Evolutionary conservation across 2,888 invertebrate genomes (phyloP).

Genomic region (Adelognathus sp.): DNA sequence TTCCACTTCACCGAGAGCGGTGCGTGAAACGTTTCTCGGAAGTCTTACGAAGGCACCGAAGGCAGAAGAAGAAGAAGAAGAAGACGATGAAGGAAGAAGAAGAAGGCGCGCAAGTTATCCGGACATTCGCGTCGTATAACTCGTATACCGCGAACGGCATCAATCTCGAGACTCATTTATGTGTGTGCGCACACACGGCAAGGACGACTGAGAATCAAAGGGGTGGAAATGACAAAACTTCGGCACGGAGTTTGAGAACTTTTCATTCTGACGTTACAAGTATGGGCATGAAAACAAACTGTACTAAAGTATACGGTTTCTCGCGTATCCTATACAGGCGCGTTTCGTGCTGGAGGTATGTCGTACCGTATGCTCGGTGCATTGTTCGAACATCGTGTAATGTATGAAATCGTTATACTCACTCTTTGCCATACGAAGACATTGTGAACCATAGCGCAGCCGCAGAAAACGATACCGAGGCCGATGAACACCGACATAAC

Average conservation of each 20-base stretch:
- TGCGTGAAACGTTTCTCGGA: constrained; percentile 36
- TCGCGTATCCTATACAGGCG: background rate
- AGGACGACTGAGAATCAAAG: too few relatives aligned
- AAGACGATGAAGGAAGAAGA: too few relatives aligned
- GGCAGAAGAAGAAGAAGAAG: too few relatives aligned
- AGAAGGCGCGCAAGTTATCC: constrained; percentile 5
- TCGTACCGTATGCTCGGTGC: constrained; percentile 4
- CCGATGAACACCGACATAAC: constrained; percentile 95
- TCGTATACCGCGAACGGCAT: constrained; percentile 7
- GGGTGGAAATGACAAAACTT: too few relatives aligned
- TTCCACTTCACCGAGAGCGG: background rate
- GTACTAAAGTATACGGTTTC: constrained; percentile 3
- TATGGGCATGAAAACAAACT: too few relatives aligned
- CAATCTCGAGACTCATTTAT: constrained; percentile 15
- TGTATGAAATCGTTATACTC: constrained; percentile 65
- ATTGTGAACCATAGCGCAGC: constrained; percentile 96
- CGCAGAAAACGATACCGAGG: constrained; percentile 95
- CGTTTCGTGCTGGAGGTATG: background rate
- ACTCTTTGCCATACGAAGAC: constrained; percentile 95
- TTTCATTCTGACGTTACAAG: too few relatives aligned
- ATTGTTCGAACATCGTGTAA: constrained; percentile 28
- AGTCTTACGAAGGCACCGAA: constrained; percentile 38
- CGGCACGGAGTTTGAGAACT: too few relatives aligned
- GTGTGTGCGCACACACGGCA: background rate
- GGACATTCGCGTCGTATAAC: constrained; percentile 32